Evolutionary conservation across 2,888 invertebrate species (phyloP), one percentile per base, ranked within the genome.

Genomic region (Hipparchia semele): DNA sequence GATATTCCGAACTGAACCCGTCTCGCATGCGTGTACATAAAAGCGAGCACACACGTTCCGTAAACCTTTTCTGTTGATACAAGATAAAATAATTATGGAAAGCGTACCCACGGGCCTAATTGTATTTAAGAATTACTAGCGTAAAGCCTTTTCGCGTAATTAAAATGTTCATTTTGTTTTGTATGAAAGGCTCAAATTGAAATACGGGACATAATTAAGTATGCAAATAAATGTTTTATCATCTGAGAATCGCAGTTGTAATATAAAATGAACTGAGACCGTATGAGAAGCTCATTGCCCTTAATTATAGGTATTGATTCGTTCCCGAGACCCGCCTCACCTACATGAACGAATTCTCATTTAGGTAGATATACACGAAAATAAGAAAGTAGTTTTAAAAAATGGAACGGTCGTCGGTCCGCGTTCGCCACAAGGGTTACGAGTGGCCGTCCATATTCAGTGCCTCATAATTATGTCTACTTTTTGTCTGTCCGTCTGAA

Each of bases 71-170:
- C 65, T 56, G 60, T 73, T 70, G 65, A 70, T 66, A 66, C 60
- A 60, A 65, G 70, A 69, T 70, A 73, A 66, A 70, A 70, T 73
- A 73, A 73, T 73, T 73, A 73, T 70, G 73, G 60, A 66, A 73
- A 69, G 66, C 45, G 65, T 70, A 69, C 69, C 73, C 70, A 65
- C 60, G 70, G 66, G 73, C 60, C 70, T 73, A 70, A 73, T 73
- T 73, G 60, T 70, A 73, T 61, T 67, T 73, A 66, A 73, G 69
- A 73, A 71, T 64, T 72, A 72, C 67, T 68, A 72, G 62, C 72
- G 56, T 65, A 56, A 72, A 72, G 62, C 68, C 62, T 60, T 66
- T 69, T 70, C 66, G 54, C 72, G 68, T 70, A 60, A 73, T 70
- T 65, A 65, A 66, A 73, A 73, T 70, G 70, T 70, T 53, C 69